These are phyloP conservation scores for Melanerpes aurifrons DNA, from an alignment of 2,113 vertebrate genomes.

Conservation along the genomic window DNA sequence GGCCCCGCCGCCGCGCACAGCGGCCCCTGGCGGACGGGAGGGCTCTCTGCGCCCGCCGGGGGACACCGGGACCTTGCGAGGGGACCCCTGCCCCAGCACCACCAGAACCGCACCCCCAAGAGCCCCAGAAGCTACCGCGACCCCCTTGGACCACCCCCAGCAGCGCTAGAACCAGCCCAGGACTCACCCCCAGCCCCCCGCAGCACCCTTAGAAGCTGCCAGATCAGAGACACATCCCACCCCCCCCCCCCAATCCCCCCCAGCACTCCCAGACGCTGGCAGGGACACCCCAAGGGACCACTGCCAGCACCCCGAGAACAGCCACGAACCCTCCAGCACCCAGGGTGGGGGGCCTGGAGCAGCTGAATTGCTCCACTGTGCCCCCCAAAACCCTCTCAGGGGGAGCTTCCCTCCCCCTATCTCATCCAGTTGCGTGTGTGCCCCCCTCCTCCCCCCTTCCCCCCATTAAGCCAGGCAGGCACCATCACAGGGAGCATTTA, in stretches of 20 bases:
- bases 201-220: background rate
- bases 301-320: background rate
- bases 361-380: background rate
- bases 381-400: background rate
- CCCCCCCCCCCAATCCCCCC: too few relatives aligned
- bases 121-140: background rate
- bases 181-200: too few relatives aligned
- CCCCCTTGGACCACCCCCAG: background rate
- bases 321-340: too few relatives aligned
- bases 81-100: background rate
- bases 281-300: too few relatives aligned
- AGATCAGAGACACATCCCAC: too few relatives aligned
- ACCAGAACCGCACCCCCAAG: background rate
- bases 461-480: background rate
- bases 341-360: background rate
- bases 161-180: background rate
- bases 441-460: background rate
- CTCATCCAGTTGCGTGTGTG: too few relatives aligned
- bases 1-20: background rate
- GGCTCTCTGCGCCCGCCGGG: background rate
- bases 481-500: slow-evolving; percentile 35
- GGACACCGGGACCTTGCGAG: background rate
- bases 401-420: too few relatives aligned
- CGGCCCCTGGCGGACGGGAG: background rate
- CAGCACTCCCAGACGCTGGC: background rate